Evolutionary conservation across 1,140 invertebrate genomes (phyloP).

Genomic region (Eufriesea mexicana): DNA sequence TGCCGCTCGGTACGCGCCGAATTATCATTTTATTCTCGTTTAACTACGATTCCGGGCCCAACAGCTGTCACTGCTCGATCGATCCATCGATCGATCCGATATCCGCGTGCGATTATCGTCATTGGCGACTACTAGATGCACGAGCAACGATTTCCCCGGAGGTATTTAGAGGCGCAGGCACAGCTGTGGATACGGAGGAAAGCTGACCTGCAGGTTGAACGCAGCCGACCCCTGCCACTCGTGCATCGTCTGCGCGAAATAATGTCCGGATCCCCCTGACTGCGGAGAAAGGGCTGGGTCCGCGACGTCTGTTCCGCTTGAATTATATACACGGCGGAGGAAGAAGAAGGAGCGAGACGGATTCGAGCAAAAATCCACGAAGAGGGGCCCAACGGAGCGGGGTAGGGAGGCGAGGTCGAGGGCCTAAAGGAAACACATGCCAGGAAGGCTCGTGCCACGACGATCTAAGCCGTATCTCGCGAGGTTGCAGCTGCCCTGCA

Average conservation of each 20-base stretch:
- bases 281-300: constrained; percentile 15
- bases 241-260: constrained; percentile 3
- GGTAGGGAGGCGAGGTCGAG: constrained; percentile 13
- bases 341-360: background rate
- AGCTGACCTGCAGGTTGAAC: constrained; percentile 34
- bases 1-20: background rate
- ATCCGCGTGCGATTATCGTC: constrained; percentile 6
- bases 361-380: constrained; percentile 41
- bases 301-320: constrained; percentile 42
- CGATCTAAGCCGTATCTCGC: constrained; percentile 78
- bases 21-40: constrained; percentile 51
- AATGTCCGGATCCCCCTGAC: constrained; percentile 23
- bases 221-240: background rate
- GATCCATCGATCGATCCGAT: constrained; percentile 16
- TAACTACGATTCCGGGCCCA: constrained; percentile 2
- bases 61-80: constrained; percentile 33
- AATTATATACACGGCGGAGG: background rate
- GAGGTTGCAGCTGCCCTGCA: constrained; percentile 76
- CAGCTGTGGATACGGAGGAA: background rate
- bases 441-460: constrained; percentile 79
- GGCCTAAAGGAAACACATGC: constrained; percentile 76
- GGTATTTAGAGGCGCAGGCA: constrained; percentile 15
- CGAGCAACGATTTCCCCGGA: no score
- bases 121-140: no score
- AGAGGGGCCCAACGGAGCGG: background rate